Conservation (phyloP, 2,888 invertebrate species). For the Cerastis rubricosa region DNA sequence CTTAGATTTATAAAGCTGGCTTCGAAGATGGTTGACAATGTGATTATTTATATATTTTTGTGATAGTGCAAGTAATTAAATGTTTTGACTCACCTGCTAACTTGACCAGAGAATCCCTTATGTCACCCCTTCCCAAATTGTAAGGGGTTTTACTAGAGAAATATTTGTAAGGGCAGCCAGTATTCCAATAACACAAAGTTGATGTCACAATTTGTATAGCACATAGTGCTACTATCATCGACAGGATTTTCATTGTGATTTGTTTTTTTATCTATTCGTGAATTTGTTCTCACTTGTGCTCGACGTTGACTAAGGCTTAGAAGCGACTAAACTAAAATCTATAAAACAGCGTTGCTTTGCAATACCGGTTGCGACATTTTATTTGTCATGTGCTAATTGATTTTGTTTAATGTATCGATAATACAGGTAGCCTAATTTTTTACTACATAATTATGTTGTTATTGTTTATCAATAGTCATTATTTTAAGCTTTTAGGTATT, state of each 20-base stretch:
- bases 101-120: constrained; percentile 81
- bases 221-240: constrained; percentile 62
- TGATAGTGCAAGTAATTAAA: neutral
- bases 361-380: constrained; percentile 38
- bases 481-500: neutral
- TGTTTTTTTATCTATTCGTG: constrained; percentile 29
- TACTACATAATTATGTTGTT: neutral
- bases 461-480: neutral
- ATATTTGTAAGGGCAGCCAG: constrained; percentile 84
- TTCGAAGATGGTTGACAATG: neutral
- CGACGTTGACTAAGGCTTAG: constrained; percentile 48
- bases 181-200: constrained; percentile 84
- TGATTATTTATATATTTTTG: neutral
- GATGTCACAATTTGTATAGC: constrained; percentile 66
- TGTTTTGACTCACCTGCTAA: constrained; percentile 74
- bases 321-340: constrained; percentile 56
- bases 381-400: constrained; percentile 30
- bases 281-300: constrained; percentile 75
- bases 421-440: constrained; percentile 12
- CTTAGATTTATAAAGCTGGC: neutral
- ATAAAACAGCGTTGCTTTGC: constrained; percentile 5
- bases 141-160: constrained; percentile 83
- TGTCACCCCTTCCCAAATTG: constrained; percentile 80
- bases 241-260: constrained; percentile 69
- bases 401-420: constrained; percentile 26